Conservation (phyloP, 2,888 invertebrate genomes). For the Ichneumoninae sp. region DNA sequence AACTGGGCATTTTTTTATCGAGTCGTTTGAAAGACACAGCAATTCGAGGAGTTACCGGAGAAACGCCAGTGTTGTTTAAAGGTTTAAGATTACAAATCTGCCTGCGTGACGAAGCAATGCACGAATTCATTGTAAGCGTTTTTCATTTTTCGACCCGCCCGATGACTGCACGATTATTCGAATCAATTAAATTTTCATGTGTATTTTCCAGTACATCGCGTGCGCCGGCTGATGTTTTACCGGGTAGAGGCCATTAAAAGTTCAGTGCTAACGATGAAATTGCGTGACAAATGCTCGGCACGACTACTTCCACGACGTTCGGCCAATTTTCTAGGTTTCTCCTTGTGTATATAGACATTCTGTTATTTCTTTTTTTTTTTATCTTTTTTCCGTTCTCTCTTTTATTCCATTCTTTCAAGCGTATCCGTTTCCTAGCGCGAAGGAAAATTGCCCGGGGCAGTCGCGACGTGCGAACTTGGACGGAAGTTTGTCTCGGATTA, state of each 20-base stretch:
- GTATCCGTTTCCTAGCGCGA: constrained; percentile 59
- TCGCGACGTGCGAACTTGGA: constrained; percentile 65
- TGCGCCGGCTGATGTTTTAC: constrained; percentile 28
- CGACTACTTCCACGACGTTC: constrained; percentile 51
- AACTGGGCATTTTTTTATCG: not conserved
- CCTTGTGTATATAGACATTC: constrained; percentile 19
- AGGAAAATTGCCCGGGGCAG: constrained; percentile 66
- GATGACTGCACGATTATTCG: constrained; percentile 24
- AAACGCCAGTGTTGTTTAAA: not conserved
- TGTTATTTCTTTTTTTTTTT: constrained; percentile 21
- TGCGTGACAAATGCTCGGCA: constrained; percentile 58
- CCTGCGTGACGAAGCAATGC: not conserved
- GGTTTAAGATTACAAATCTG: not conserved
- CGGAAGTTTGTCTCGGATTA: constrained; percentile 68
- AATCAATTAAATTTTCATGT: constrained; percentile 41
- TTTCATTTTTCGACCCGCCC: constrained; percentile 13
- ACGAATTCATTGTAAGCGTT: constrained; percentile 10
- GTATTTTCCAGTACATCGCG: constrained; percentile 39
- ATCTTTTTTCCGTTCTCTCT: constrained; percentile 10
- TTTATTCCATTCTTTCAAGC: constrained; percentile 60
- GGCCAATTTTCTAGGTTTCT: constrained; percentile 65
- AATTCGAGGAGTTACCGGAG: not conserved
- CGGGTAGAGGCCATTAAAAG: constrained; percentile 50
- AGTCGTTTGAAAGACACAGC: not conserved
- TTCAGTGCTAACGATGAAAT: constrained; percentile 58